Conservation (phyloP, 2,113 vertebrate genomes). For the Cololabis saira region DNA sequence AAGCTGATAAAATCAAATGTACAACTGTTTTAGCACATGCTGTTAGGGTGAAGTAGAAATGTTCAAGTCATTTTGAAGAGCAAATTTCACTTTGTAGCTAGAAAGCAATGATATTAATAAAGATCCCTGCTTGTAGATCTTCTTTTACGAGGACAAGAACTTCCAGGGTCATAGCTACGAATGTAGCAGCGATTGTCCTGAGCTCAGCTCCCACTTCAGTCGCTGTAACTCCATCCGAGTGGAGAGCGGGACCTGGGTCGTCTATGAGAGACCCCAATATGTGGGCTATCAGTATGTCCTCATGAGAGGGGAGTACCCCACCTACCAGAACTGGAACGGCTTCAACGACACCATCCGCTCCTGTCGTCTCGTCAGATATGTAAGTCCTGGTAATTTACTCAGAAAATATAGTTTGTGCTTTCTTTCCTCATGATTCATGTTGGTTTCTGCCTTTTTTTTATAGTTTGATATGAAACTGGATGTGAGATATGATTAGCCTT, state of each 20-base stretch:
- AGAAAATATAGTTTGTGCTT: no score
- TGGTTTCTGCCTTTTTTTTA: no score
- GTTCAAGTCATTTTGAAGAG: no score
- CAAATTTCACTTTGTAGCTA: no score
- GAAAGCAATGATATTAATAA: neutral
- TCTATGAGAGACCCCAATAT: constrained; percentile 61
- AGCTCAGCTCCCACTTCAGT: constrained; percentile 67
- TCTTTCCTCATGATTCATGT: no score
- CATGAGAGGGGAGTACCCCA: constrained; percentile 62
- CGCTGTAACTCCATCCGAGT: constrained; percentile 74
- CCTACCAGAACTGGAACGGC: constrained; percentile 60
- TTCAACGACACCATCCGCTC: constrained; percentile 60
- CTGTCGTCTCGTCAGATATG: constrained; percentile 55
- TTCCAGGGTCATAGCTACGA: constrained; percentile 72
- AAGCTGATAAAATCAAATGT: no score
- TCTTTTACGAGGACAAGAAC: constrained; percentile 75
- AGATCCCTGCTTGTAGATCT: constrained; percentile 51
- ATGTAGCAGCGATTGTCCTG: constrained; percentile 65
- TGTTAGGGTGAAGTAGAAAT: no score
- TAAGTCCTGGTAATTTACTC: constrained; percentile 18
- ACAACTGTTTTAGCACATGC: no score
- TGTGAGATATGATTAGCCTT: no score
- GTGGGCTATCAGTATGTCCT: constrained; percentile 64
- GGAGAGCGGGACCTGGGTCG: constrained; percentile 68
- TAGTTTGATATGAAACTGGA: neutral